A percentile compares a stretch with the other conserved stretches of the same genome.
These are phyloP conservation scores for Chironomus tepperi DNA, from an alignment of 1,140 invertebrate species.

Conservation along the genomic window DNA sequence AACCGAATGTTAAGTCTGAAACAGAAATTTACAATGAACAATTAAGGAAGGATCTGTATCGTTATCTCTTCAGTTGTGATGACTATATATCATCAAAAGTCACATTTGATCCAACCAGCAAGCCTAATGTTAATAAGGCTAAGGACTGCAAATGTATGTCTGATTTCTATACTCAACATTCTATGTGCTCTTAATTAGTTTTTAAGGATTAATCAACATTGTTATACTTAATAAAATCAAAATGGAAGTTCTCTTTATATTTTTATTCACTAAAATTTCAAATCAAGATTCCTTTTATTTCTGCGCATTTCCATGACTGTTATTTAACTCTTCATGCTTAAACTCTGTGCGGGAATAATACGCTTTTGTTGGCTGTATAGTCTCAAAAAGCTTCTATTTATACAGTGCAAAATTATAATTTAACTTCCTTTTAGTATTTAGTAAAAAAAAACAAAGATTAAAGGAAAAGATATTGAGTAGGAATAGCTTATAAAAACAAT, in stretches of 20 bases:
- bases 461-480: not conserved
- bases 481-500: not conserved
- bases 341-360: too few relatives aligned
- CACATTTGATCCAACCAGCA: not conserved
- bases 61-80: not conserved
- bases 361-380: too few relatives aligned
- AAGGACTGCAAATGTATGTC: not conserved
- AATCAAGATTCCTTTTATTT: too few relatives aligned
- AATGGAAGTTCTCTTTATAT: too few relatives aligned
- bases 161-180: slow-evolving; percentile 4
- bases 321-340: too few relatives aligned
- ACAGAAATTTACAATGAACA: not conserved
- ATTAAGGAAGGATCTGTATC: not conserved
- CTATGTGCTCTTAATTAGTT: not conserved
- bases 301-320: too few relatives aligned
- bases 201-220: too few relatives aligned
- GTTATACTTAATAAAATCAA: too few relatives aligned
- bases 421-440: too few relatives aligned
- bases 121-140: not conserved
- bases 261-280: too few relatives aligned
- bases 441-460: too few relatives aligned
- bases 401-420: not conserved
- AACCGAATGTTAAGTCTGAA: not conserved
- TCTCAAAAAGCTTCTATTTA: not conserved
- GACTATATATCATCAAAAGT: not conserved